Base-by-base conservation (phyloP, 2,888 invertebrate species). In the Rhynchonema sp. region DNA sequence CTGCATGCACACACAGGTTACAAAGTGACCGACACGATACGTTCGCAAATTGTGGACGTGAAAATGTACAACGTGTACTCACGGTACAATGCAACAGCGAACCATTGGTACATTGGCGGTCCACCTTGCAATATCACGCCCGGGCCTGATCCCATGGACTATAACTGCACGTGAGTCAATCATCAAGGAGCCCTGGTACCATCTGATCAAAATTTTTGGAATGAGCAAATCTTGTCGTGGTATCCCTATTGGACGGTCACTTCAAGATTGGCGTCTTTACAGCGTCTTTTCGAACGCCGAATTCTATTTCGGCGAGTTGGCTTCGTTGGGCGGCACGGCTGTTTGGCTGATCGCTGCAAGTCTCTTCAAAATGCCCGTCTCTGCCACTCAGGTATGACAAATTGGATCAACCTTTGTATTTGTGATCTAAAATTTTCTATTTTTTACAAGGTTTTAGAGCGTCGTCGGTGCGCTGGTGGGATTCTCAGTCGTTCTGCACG, bases 261-360 rank as follows among this genome's bases (percentile, higher is more conserved):
- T n/a, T n/a, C n/a, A n/a, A n/a, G n/a, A n/a, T n/a, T 38, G 38
- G 9, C 38, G 20, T 38, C 13, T 13, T 49, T 49, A 23, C 23
- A 49, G 49, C 23, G n/a, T 49, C 3, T 49, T 20, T 49, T 49
- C 49, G 28, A 13, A 3, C 6, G 27, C 54, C 27, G n/a, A 22
- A 30, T 38, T 56, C 6, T 30, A 26, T n/a, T 29, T 46, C 60
- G 94, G 94, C n/a, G 87, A 87, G 66, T 77, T 94, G 59, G 83
- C 91, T 38, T 87, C 91, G 52, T 76, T 96, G 1, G 66, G 72
- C 60, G 76, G 76, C 54, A 56, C 61, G 13, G 63, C 61, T 1
- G 27, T 63, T 20, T 63, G 60, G 59, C 58, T 63, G 2, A 54
- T 60, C 20, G n/a, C 55, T 22, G 29, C 56, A 2, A n/a, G 26